Base-by-base conservation (phyloP, 1,140 invertebrate species). In the Dendroctonus valens region DNA sequence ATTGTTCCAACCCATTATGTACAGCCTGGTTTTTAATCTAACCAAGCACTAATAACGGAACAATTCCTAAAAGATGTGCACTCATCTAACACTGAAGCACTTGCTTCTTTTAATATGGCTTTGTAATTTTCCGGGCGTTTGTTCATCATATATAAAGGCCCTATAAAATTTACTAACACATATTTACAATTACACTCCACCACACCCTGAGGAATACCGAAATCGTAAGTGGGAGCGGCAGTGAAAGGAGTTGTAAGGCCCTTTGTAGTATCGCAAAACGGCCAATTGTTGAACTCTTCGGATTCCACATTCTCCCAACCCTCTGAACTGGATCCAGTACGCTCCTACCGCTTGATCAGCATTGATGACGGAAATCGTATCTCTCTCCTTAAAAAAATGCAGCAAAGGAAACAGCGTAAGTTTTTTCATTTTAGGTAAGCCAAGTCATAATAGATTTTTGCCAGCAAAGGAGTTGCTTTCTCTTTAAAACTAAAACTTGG, bases 301-400 rank as follows among this genome's bases (percentile, higher is more conserved):
- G 44, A 88, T 88, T 72, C 89, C 89, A 75, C 93, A 96, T 77
- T 95, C 92, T 62, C 91, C 90, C 5, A 94, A 83, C 72, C 90
- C 90, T 75, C 91, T 85, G 41, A 92, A 83, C 77, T 93, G 89
- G 58, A 96, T 91, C 92, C 92, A 96, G 77, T 95, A 96, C n/a
- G 91, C 92, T 57, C 86, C 89, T n/a, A 86, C 83, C 3, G 83
- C 79, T 76, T 93, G 88, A 77, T 92, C 88, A 26, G 93, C 91
- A 65, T 87, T 87, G 68, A 96, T 88, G 6, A 95, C 87, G 75
- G n/a, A 95, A 94, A 78, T 96, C 93, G 79, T 93, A 95, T 74
- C 93, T 84, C 84, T 96, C 93, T 66, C 93, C 93, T 87, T 76
- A 69, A 79, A 84, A 26, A 26, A 26, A 26, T 26, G 26, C 26